phyloP scores from a whole-genome alignment of 2,888 invertebrate species.

The Caenorhabditis wallacei region DNA sequence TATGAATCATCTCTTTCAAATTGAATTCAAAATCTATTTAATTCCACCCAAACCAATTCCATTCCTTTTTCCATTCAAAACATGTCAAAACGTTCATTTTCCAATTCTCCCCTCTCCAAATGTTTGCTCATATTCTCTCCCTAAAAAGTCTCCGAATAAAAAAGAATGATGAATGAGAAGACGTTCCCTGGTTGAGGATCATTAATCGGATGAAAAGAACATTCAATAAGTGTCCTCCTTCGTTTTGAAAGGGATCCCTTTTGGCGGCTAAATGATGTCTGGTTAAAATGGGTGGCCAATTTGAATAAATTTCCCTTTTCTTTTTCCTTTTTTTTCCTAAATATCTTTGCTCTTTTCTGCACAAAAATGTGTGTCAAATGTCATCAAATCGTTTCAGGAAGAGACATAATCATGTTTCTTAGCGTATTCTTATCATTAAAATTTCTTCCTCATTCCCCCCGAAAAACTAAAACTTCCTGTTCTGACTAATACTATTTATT shows the following conservation, averaged over 20 bases:
- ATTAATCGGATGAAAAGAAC: slow-evolving; percentile 13
- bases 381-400: slow-evolving; percentile 1
- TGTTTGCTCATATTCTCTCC: neutral
- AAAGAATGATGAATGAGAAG: slow-evolving; percentile 33
- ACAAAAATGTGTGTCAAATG: too few species aligned
- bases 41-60: slow-evolving; percentile 28
- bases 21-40: slow-evolving; percentile 15
- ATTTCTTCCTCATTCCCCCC: slow-evolving; percentile 1
- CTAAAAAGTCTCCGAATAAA: neutral
- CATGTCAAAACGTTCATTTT: slow-evolving; percentile 10
- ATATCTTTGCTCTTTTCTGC: neutral
- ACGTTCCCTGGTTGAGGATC: slow-evolving; percentile 21
- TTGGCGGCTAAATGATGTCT: slow-evolving; percentile 3
- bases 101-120: neutral
- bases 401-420: neutral
- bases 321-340: neutral
- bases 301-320: neutral
- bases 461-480: slow-evolving; percentile 2
- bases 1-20: neutral
- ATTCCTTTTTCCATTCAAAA: slow-evolving; percentile 11
- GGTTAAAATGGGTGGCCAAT: neutral
- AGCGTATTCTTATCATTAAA: neutral
- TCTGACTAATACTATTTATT: slow-evolving; percentile 16
- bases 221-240: slow-evolving; percentile 6
- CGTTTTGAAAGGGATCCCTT: neutral